Base-by-base conservation (phyloP, 2,888 invertebrate genomes). In the Drosophila merina region DNA sequence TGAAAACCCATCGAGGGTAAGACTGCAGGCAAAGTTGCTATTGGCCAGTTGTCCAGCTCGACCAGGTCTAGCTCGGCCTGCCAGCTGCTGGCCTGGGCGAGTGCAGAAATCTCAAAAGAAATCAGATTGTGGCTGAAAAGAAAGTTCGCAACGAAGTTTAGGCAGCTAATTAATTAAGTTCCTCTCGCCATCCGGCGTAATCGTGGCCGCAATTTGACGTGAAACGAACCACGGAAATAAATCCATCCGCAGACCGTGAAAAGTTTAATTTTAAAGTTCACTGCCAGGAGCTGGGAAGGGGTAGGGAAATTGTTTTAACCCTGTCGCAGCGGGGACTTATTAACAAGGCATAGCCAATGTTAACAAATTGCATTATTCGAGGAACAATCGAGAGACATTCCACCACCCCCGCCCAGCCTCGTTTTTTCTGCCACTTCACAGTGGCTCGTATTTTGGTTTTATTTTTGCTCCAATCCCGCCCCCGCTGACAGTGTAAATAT, bases 121-220 rank as follows among this genome's bases (percentile, higher is more conserved):
- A 88, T 84, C 85, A 72, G 78, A 80, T 86, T 84, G 85, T 74
- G 88, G 75, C 55, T 57, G 70, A 59, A 76, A 69, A 62, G 62
- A 84, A 71, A 57, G 51, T 75, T 47, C 56, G 50, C 42, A 56
- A 58, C 59, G 63, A 72, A 79, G 79, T 88, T 76, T 69, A 68
- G 76, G 57, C 88, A 82, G 88, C 88, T 88, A 85, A 85, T 85
- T 85, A 85, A 88, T 85, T 85, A 87, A 87, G 83, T 87, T 87
- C 58, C 44, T 60, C 45, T 20, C 45, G 56, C 47, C 56, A 7
- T 20, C 44, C 44, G 20, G 9, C 25, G 14, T 30, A 8, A 14
- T 12, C 31, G 12, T 25, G 26, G 8, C 5, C 30, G 12, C 64
- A 31, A 38, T 26, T 55, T 68, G 55, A 54, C 45, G 55, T 40